A percentile compares a stretch with the other conserved stretches of the same genome.
phyloP scores from a whole-genome alignment of 1,140 invertebrate genomes.

The Drosophila murphyi region DNA sequence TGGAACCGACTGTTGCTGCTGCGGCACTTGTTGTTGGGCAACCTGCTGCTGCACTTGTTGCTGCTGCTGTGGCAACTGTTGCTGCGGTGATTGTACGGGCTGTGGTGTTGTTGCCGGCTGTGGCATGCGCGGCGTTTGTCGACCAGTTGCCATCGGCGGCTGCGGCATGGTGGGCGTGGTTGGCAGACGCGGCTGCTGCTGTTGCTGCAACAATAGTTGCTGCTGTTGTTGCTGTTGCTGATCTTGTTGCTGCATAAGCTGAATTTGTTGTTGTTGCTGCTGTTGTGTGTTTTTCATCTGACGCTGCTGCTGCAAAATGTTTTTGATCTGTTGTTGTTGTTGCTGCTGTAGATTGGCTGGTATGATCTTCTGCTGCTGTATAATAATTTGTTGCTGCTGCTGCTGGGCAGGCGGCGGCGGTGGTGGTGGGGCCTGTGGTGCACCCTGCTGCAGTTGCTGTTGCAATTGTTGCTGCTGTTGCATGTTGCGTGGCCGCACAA shows the following conservation, averaged over 20 bases:
- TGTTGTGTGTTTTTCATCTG: slow-evolving; percentile 61
- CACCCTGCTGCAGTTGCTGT: slow-evolving; percentile 44
- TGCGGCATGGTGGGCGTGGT: slow-evolving; percentile 58
- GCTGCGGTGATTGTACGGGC: slow-evolving; percentile 70
- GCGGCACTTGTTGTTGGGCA: slow-evolving; percentile 47
- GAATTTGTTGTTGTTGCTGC: slow-evolving; percentile 73
- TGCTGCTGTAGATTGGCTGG: slow-evolving; percentile 63
- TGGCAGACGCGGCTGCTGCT: slow-evolving; percentile 56
- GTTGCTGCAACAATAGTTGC: slow-evolving; percentile 28
- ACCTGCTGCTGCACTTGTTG: slow-evolving; percentile 54
- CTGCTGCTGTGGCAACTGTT: slow-evolving; percentile 42
- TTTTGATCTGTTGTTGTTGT: slow-evolving; percentile 70
- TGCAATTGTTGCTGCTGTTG: slow-evolving; percentile 48
- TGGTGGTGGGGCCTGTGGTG: slow-evolving; percentile 42
- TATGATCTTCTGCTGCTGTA: slow-evolving; percentile 73
- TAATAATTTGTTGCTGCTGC: slow-evolving; percentile 62
- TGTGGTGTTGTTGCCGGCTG: slow-evolving; percentile 68
- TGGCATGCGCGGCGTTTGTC: slow-evolving; percentile 73
- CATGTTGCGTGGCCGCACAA: slow-evolving; percentile 61
- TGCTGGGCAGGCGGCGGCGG: slow-evolving; percentile 44
- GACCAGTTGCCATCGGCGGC: slow-evolving; percentile 42
- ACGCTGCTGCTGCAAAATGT: slow-evolving; percentile 68
- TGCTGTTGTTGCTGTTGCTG: slow-evolving; percentile 42
- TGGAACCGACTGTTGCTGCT: slow-evolving; percentile 60
- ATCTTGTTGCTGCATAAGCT: slow-evolving; percentile 58